Conservation (phyloP, 2,888 invertebrate genomes). For the Agrochola lychnidis region DNA sequence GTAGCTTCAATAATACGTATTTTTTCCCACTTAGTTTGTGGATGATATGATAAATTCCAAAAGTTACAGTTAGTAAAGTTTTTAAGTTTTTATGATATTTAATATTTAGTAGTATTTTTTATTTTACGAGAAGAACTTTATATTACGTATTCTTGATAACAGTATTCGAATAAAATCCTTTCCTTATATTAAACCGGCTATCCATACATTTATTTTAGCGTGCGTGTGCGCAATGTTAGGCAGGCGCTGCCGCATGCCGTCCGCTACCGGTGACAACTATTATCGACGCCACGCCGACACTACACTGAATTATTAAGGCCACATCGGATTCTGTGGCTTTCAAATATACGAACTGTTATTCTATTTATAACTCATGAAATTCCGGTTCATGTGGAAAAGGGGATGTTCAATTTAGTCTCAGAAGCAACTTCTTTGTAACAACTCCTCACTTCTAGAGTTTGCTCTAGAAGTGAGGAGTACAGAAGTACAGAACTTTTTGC, state of each 20-base stretch:
- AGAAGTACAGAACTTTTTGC: neutral
- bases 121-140: neutral
- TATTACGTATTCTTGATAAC: neutral
- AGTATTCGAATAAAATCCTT: slow-evolving; percentile 11
- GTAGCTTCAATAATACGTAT: no score
- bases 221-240: slow-evolving; percentile 52
- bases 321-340: slow-evolving; percentile 33
- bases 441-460: neutral
- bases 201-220: neutral
- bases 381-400: neutral
- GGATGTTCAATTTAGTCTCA: neutral
- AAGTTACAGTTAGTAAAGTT: no score
- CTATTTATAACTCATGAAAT: neutral
- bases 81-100: no score
- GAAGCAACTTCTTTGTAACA: neutral
- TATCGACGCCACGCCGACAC: slow-evolving; percentile 54
- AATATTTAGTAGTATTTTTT: neutral
- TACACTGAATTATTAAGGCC: slow-evolving; percentile 60
- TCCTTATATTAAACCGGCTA: slow-evolving; percentile 17
- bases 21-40: no score
- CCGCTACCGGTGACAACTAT: slow-evolving; percentile 67
- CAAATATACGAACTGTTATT: slow-evolving; percentile 7
- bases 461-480: no score
- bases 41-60: no score
- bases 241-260: slow-evolving; percentile 42